A percentile compares a stretch with the other conserved stretches of the same genome.
These are phyloP conservation scores for Asarcornis scutulata DNA, from an alignment of 2,113 vertebrate species.

Conservation along the genomic window DNA sequence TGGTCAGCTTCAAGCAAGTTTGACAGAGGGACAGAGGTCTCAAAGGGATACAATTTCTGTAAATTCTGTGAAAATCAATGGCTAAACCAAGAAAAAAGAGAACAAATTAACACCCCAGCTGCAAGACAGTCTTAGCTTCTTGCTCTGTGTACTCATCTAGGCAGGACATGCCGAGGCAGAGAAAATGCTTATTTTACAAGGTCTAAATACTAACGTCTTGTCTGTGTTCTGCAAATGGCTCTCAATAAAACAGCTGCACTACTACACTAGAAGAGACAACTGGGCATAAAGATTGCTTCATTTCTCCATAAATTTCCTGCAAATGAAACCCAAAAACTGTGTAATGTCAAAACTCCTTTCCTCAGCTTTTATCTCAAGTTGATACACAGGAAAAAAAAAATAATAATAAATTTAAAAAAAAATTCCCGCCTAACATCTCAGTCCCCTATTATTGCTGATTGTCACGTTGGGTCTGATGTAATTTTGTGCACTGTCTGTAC, in stretches of 20 bases:
- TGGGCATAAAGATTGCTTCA: neutral
- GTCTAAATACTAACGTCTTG: neutral
- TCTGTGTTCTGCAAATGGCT: neutral
- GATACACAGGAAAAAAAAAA: neutral
- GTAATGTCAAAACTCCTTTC: neutral
- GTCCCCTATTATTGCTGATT: neutral
- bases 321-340: neutral
- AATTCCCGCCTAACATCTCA: neutral
- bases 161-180: neutral
- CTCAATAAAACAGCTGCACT: neutral
- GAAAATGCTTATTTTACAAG: neutral
- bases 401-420: neutral
- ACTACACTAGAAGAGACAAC: fast-evolving
- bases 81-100: neutral
- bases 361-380: neutral
- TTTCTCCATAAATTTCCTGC: neutral
- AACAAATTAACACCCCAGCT: neutral
- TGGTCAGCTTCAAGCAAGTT: neutral
- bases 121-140: neutral
- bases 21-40: neutral
- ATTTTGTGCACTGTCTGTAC: neutral
- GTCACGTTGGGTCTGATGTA: neutral
- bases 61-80: neutral
- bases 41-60: neutral
- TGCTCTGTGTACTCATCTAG: neutral